phyloP scores from a whole-genome alignment of 2,797 vertebrate species.

The Lycodopsis pacificus region DNA sequence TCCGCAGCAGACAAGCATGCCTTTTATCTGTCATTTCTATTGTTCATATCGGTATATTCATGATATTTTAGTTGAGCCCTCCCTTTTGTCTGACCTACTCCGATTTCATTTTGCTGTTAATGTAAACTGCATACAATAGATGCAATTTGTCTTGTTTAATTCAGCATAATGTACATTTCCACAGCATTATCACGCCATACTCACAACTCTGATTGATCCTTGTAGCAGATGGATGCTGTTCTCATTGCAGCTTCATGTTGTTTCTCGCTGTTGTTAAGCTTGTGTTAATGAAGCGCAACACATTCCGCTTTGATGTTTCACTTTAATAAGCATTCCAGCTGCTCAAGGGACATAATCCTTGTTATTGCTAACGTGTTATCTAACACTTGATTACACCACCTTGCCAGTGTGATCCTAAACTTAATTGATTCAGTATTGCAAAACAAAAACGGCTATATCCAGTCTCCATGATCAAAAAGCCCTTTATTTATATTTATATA shows the following conservation, averaged over 20 bases:
- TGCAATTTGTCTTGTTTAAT: too few relatives aligned
- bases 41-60: too few relatives aligned
- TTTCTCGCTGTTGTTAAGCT: background rate
- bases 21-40: background rate
- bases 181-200: background rate
- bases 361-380: background rate
- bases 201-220: background rate
- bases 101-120: too few relatives aligned
- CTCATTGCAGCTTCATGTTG: background rate
- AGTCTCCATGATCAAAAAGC: background rate
- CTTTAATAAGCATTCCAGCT: background rate
- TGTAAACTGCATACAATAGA: too few relatives aligned
- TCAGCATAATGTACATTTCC: background rate
- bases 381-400: background rate
- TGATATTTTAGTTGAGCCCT: too few relatives aligned
- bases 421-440: background rate
- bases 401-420: too few relatives aligned
- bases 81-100: too few relatives aligned
- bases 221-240: background rate
- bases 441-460: background rate
- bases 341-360: background rate
- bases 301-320: background rate
- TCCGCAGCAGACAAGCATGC: background rate
- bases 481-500: too few relatives aligned
- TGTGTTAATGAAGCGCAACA: background rate